Evolutionary conservation across 2,888 invertebrate genomes (phyloP).

Genomic region (Drosophila phalerata): DNA sequence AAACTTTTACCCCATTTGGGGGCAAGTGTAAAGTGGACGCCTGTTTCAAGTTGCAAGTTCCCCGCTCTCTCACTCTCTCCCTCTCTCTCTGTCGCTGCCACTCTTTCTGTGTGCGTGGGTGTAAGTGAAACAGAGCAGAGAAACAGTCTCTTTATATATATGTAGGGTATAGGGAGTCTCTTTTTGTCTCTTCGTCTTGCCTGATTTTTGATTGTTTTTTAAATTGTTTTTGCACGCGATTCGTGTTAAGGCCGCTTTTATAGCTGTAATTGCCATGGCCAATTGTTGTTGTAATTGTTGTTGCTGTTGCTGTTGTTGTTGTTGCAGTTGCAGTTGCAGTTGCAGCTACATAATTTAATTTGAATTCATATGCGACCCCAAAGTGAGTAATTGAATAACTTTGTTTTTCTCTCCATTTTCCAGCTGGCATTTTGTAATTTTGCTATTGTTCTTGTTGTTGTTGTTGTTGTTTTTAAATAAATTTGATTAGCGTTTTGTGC

Average conservation of each 20-base stretch:
- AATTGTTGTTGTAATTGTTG: slow-evolving; percentile 46
- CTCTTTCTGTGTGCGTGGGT: slow-evolving; percentile 44
- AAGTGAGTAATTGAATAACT: slow-evolving; percentile 84
- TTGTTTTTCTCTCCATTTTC: slow-evolving; percentile 46
- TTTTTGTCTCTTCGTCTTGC: slow-evolving; percentile 2
- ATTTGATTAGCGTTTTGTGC: slow-evolving; percentile 79
- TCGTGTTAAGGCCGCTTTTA: slow-evolving; percentile 75
- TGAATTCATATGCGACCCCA: slow-evolving; percentile 73
- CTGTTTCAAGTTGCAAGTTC: slow-evolving; percentile 41
- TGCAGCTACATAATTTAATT: slow-evolving; percentile 77
- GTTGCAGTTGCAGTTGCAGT: slow-evolving; percentile 36
- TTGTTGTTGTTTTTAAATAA: slow-evolving; percentile 57
- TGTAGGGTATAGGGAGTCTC: slow-evolving; percentile 3
- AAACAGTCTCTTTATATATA: neutral
- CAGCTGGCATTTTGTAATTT: slow-evolving; percentile 11
- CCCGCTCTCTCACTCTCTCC: neutral
- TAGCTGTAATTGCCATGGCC: slow-evolving; percentile 69
- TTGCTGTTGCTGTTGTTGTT: slow-evolving; percentile 43
- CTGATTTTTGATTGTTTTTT: slow-evolving; percentile 77
- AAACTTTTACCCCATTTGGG: slow-evolving; percentile 76
- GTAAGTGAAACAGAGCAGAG: slow-evolving; percentile 35
- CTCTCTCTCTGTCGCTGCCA: slow-evolving; percentile 1
- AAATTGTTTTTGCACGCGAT: slow-evolving; percentile 83
- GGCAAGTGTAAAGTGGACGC: slow-evolving; percentile 74
- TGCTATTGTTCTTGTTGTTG: neutral